These are phyloP conservation scores for Brachyrhaphis roseni DNA, from an alignment of 2,797 vertebrate genomes.

Conservation along the genomic window DNA sequence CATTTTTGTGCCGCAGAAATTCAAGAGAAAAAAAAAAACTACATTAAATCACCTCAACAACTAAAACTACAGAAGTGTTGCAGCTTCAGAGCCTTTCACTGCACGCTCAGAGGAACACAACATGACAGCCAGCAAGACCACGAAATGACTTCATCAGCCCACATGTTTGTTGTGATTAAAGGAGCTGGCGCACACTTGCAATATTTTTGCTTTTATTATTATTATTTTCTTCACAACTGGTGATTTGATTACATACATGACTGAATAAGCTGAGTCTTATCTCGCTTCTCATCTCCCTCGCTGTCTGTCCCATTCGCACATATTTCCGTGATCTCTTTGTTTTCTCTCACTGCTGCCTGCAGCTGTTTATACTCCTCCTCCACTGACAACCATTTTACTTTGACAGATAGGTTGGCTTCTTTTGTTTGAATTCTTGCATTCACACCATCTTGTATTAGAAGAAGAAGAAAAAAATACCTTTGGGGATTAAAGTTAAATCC, in stretches of 20 bases:
- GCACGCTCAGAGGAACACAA: constrained; percentile 30
- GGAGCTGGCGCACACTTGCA: constrained; percentile 51
- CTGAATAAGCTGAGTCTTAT: constrained; percentile 61
- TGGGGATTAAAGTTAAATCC: constrained; percentile 70
- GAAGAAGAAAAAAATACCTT: constrained; percentile 11
- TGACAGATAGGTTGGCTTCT: constrained; percentile 16
- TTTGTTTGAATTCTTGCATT: constrained; percentile 57
- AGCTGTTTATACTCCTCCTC: constrained; percentile 14
- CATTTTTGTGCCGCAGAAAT: not conserved
- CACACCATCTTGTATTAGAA: constrained; percentile 54
- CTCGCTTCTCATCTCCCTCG: constrained; percentile 62
- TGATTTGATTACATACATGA: constrained; percentile 74
- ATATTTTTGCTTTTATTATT: constrained; percentile 39
- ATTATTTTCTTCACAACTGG: constrained; percentile 26
- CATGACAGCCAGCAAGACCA: constrained; percentile 46
- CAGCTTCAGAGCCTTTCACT: constrained; percentile 19
- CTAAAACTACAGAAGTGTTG: constrained; percentile 21
- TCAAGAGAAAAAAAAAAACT: not conserved
- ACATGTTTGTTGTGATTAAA: constrained; percentile 54
- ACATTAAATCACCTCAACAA: constrained; percentile 1
- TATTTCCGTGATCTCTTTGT: constrained; percentile 42
- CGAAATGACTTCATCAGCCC: constrained; percentile 40
- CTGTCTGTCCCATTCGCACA: constrained; percentile 56
- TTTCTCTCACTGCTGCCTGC: not conserved
- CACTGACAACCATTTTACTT: constrained; percentile 21